Evolutionary conservation across 2,113 vertebrate species (phyloP).

Genomic region (Ceyx cyanopectus): DNA sequence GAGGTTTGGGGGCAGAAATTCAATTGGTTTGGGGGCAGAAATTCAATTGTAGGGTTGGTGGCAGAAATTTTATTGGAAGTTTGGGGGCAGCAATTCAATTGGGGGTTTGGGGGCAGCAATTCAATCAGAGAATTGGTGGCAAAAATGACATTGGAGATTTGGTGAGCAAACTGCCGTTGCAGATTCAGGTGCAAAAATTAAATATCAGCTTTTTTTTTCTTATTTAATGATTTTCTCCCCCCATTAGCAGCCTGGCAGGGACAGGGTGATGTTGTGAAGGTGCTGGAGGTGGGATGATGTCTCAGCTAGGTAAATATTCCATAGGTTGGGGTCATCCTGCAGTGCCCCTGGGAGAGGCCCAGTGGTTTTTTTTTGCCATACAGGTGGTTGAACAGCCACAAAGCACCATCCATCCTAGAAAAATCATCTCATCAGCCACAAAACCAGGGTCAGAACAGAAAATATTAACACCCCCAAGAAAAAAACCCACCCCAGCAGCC

Average conservation of each 20-base stretch:
- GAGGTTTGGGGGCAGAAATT: neutral
- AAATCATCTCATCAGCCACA: accelerated
- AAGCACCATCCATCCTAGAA: accelerated
- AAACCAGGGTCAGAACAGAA: neutral
- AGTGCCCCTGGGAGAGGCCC: neutral
- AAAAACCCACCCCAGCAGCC: neutral
- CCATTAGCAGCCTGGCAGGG: neutral
- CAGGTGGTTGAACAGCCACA: neutral
- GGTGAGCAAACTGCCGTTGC: neutral
- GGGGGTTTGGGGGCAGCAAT: neutral
- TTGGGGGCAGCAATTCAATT: neutral
- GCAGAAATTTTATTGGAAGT: neutral
- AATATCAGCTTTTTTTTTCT: neutral
- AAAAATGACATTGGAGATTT: neutral
- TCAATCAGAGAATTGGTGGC: accelerated
- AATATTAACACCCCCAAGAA: neutral
- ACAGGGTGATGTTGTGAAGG: neutral
- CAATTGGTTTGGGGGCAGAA: too few relatives aligned
- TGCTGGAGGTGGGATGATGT: neutral
- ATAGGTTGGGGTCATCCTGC: neutral
- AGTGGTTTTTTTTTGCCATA: accelerated
- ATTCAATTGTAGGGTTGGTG: too few relatives aligned
- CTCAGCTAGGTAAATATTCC: neutral
- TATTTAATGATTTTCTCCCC: too few relatives aligned
- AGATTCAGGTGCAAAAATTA: neutral